These are phyloP conservation scores for Chionoecetes opilio DNA, from an alignment of 1,140 invertebrate species.

Conservation along the genomic window DNA sequence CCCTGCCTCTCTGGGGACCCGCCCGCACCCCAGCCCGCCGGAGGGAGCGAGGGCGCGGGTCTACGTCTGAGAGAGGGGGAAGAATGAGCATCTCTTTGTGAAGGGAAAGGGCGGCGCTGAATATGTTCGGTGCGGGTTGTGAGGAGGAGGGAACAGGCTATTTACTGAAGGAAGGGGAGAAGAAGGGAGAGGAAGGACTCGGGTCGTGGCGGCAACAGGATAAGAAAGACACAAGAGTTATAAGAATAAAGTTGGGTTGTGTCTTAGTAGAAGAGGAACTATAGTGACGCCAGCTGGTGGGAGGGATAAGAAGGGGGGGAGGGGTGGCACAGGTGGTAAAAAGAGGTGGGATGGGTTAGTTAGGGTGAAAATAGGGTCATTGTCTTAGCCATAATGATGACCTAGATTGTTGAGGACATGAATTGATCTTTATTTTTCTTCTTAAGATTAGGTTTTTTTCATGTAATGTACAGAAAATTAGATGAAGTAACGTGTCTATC, in stretches of 20 bases:
- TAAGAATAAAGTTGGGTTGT: neutral
- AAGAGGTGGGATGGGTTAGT: neutral
- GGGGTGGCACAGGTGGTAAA: neutral
- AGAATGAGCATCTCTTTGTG: slow-evolving; percentile 28
- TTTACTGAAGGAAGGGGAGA: neutral
- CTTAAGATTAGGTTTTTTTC: neutral
- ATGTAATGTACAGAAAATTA: neutral
- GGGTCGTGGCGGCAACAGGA: neutral
- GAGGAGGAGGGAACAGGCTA: slow-evolving; percentile 2
- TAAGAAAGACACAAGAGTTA: neutral
- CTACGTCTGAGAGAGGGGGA: slow-evolving; percentile 3
- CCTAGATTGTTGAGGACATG: neutral
- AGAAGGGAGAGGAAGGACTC: neutral
- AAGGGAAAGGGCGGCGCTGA: slow-evolving; percentile 3
- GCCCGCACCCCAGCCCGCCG: neutral
- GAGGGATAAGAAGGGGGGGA: neutral
- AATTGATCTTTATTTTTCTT: neutral
- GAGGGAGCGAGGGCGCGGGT: neutral
- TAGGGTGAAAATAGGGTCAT: neutral
- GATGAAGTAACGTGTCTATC: neutral
- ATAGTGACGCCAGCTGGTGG: slow-evolving; percentile 15
- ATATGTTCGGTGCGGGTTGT: neutral
- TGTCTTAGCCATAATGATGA: neutral
- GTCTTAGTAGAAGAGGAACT: neutral
- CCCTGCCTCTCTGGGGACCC: neutral